A percentile compares a stretch with the other conserved stretches of the same genome.
These are phyloP conservation scores for Pomacea maculata DNA, from an alignment of 1,140 invertebrate genomes.

Conservation along the genomic window DNA sequence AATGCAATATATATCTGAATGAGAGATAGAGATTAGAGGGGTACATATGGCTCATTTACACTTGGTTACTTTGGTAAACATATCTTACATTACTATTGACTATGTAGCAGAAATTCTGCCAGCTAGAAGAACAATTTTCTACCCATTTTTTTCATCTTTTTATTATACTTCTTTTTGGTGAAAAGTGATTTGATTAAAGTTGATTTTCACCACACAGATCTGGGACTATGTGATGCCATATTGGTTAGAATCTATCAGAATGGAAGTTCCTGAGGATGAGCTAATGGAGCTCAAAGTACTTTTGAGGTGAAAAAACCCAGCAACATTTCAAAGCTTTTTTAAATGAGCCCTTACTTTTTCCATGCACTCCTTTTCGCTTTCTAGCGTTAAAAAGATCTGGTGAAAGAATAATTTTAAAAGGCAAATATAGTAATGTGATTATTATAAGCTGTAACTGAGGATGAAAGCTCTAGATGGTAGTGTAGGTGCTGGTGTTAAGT, in stretches of 20 bases:
- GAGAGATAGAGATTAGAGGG: too few relatives aligned
- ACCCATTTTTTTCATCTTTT: not conserved
- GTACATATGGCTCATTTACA: too few relatives aligned
- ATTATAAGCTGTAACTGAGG: not conserved
- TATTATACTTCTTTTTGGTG: not conserved
- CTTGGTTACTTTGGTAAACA: too few relatives aligned
- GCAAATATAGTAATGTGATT: too few relatives aligned
- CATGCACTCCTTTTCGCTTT: too few relatives aligned
- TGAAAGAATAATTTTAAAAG: too few relatives aligned
- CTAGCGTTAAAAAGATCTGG: too few relatives aligned
- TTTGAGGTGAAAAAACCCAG: constrained; percentile 71
- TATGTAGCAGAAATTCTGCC: too few relatives aligned
- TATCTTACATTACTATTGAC: too few relatives aligned
- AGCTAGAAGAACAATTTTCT: not conserved
- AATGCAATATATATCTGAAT: too few relatives aligned
- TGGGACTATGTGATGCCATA: constrained; percentile 98
- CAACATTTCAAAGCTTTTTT: too few relatives aligned
- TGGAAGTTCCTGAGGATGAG: constrained; percentile 93
- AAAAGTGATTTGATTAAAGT: not conserved
- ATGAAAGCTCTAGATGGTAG: not conserved
- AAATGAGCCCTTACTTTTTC: too few relatives aligned
- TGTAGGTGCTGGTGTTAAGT: not conserved
- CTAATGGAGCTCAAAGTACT: constrained; percentile 90
- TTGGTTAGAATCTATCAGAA: constrained; percentile 97
- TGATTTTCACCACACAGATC: constrained; percentile 64